Conservation (phyloP, 2,888 invertebrate species). For the Rhorus exstirpatorius region DNA sequence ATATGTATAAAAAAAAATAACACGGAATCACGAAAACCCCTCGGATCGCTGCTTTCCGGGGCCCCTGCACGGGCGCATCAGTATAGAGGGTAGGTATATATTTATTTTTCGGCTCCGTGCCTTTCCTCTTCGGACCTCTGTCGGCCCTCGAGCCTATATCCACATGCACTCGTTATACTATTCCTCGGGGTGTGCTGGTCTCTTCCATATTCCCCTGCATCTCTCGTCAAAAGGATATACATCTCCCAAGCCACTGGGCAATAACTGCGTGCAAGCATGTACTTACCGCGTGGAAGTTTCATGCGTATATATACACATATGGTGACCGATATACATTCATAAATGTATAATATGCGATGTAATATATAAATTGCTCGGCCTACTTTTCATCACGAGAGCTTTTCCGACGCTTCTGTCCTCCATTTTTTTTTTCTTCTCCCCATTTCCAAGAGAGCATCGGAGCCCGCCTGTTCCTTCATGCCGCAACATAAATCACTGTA, state of each 20-base stretch:
- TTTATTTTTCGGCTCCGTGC: constrained; percentile 12
- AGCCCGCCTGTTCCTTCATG: constrained; percentile 1
- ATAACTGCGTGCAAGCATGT: constrained; percentile 20
- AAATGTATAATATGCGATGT: too few species aligned
- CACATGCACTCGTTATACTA: constrained; percentile 26
- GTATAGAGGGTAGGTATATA: too few species aligned
- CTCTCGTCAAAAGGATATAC: constrained; percentile 26
- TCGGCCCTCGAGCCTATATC: constrained; percentile 1
- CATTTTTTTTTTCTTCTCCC: constrained; percentile 12
- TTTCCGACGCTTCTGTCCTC: background rate
- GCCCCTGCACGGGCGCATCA: background rate
- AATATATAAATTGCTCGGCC: constrained; percentile 27
- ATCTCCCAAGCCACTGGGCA: constrained; percentile 40
- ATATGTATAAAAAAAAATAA: constrained; percentile 24
- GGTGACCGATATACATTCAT: background rate
- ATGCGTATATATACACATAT: background rate
- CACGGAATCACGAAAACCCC: constrained; percentile 8
- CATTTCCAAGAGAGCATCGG: constrained; percentile 27
- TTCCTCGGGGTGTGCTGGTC: constrained; percentile 54
- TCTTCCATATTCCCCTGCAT: constrained; percentile 6
- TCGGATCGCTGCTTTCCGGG: constrained; percentile 21
- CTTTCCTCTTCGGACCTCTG: constrained; percentile 6
- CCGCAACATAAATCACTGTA: constrained; percentile 77
- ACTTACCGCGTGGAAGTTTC: background rate
- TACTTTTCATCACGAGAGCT: constrained; percentile 50